Base-by-base conservation (phyloP, 2,888 invertebrate genomes). In the Pyrocoelia pectoralis region DNA sequence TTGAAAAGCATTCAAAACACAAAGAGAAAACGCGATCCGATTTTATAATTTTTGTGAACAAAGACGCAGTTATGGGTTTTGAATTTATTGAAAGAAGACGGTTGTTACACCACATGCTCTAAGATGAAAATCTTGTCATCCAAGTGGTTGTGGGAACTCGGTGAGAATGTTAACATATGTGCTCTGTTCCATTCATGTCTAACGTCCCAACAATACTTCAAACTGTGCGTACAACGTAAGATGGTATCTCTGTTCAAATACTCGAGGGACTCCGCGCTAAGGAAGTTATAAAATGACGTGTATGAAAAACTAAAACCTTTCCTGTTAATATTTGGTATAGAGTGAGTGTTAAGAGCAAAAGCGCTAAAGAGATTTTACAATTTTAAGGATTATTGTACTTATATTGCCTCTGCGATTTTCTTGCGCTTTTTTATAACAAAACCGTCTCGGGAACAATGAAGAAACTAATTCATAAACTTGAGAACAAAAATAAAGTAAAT, bases 41-140 rank as follows among this genome's bases (percentile, higher is more conserved):
- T 65, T 64, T 60, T 61, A 56, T 61, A 65, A 65, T 65, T 65
- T 64, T 57, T 54, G 29, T 50, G 56, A 61, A 61, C 60, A 65
- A 65, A 65, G 65, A 65, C 56, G 57, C 49, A 15, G 52, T 54
- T 56, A 65, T 51, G 53, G 54, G 19, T 54, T 52, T 24, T 50
- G 56, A 53, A 61, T 61, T 61, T 61, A 57, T 57, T 52, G 65
- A 50, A 65, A 41, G 49, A 57, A 54, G 59, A 69, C 53, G 43
- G 60, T 52, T 63, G 68, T 55, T 53, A 62, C 62, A 65, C 72
- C 74, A 72, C 74, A 73, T 74, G 73, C 72, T 70, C 72, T 79
- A 77, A 80, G 79, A 79, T 77, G 78, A 79, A 79, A 80, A 78
- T 77, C 79, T 78, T 79, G 80, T 80, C 78, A 73, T 73, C 75